These are phyloP conservation scores for Gallinago paraguaiae DNA, from an alignment of 2,113 vertebrate genomes.

Conservation along the genomic window DNA sequence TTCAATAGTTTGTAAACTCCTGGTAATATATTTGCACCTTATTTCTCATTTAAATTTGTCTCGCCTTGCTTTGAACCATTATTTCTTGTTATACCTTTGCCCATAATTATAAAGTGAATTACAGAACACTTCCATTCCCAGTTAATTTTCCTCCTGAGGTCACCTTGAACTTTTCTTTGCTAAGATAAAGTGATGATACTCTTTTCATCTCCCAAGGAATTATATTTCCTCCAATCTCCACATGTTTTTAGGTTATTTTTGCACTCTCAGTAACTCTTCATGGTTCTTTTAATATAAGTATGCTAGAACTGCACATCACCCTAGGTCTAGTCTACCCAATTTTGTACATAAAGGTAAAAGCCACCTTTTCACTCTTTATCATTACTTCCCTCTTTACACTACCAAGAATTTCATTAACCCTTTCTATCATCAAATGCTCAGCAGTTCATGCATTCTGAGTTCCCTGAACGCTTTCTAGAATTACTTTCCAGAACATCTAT, in stretches of 20 bases:
- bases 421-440: background rate
- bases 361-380: background rate
- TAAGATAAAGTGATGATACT: background rate
- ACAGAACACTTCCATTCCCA: background rate
- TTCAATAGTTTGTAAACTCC: background rate
- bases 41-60: slow-evolving; percentile 1
- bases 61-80: background rate
- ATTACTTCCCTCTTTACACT: background rate
- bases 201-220: background rate
- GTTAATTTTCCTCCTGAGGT: background rate
- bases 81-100: background rate
- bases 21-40: background rate
- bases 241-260: background rate
- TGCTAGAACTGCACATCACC: background rate
- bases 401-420: background rate
- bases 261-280: background rate
- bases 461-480: background rate
- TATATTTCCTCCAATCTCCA: background rate
- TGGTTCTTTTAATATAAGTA: background rate
- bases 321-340: background rate
- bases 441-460: background rate
- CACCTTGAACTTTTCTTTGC: background rate
- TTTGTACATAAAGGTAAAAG: background rate
- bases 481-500: background rate
- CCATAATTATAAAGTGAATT: background rate